phyloP scores from a whole-genome alignment of 1,140 invertebrate genomes.

The Rhynchophorus ferrugineus region DNA sequence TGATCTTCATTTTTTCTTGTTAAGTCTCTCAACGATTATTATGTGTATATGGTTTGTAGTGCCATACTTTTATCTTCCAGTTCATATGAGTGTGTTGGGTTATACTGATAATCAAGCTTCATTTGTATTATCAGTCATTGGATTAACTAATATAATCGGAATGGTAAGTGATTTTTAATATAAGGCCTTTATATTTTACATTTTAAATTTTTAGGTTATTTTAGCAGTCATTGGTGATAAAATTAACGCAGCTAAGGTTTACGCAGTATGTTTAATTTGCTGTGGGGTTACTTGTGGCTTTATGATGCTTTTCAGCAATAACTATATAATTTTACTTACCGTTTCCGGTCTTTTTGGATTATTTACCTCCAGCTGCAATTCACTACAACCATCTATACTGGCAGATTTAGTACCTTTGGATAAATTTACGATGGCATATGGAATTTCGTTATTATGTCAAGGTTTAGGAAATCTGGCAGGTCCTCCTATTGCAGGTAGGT shows the following conservation, averaged over 20 bases:
- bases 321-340: constrained; percentile 50
- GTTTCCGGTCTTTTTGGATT: constrained; percentile 67
- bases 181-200: neutral
- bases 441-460: constrained; percentile 76
- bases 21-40: constrained; percentile 75
- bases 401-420: constrained; percentile 73
- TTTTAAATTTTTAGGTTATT: constrained; percentile 52
- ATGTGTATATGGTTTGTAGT: constrained; percentile 86
- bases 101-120: constrained; percentile 66
- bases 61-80: constrained; percentile 81
- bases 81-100: constrained; percentile 54
- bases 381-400: constrained; percentile 78
- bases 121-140: constrained; percentile 71
- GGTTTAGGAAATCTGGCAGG: constrained; percentile 59
- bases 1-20: constrained; percentile 69
- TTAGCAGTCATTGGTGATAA: constrained; percentile 85
- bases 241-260: constrained; percentile 75
- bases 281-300: constrained; percentile 64
- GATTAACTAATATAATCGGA: constrained; percentile 79
- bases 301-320: constrained; percentile 59
- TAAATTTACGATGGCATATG: constrained; percentile 81
- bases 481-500: constrained; percentile 50
- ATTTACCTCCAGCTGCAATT: constrained; percentile 79
- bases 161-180: too few relatives aligned
- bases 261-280: constrained; percentile 64